Evolutionary conservation across 2,797 vertebrate genomes (phyloP).

Genomic region (Bradypodion ventrale): DNA sequence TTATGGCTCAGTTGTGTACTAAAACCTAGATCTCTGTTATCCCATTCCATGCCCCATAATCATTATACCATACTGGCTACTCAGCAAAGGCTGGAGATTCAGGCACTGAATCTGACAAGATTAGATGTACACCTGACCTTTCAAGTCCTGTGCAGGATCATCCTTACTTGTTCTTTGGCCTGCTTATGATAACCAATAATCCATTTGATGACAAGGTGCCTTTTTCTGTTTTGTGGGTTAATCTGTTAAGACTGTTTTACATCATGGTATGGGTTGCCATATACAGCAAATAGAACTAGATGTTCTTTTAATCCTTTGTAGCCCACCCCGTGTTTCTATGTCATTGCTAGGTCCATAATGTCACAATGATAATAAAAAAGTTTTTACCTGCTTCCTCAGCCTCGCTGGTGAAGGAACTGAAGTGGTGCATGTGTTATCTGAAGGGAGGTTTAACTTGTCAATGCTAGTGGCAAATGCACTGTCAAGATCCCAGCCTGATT

Average conservation of each 20-base stretch:
- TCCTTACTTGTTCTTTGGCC: background rate
- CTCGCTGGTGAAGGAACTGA: background rate
- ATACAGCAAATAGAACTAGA: background rate
- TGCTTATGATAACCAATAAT: background rate
- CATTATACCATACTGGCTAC: no score
- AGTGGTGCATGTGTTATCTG: background rate
- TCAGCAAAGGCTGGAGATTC: background rate
- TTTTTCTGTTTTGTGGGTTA: background rate
- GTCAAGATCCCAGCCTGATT: constrained; percentile 58
- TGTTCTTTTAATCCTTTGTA: background rate
- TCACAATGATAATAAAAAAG: constrained; percentile 23
- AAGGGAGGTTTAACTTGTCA: constrained; percentile 59
- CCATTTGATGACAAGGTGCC: background rate
- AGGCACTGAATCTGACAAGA: background rate
- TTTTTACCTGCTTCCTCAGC: constrained; percentile 4
- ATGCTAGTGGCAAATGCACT: constrained; percentile 56
- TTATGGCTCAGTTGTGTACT: no score
- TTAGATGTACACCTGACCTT: background rate
- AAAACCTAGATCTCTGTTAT: no score
- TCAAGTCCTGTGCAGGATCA: background rate
- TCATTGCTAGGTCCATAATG: constrained; percentile 21
- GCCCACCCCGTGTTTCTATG: constrained; percentile 20
- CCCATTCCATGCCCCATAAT: no score
- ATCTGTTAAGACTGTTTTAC: background rate
- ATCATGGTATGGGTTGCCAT: background rate